Conservation (phyloP, 2,888 invertebrate species). For the Pammene fasciana region DNA sequence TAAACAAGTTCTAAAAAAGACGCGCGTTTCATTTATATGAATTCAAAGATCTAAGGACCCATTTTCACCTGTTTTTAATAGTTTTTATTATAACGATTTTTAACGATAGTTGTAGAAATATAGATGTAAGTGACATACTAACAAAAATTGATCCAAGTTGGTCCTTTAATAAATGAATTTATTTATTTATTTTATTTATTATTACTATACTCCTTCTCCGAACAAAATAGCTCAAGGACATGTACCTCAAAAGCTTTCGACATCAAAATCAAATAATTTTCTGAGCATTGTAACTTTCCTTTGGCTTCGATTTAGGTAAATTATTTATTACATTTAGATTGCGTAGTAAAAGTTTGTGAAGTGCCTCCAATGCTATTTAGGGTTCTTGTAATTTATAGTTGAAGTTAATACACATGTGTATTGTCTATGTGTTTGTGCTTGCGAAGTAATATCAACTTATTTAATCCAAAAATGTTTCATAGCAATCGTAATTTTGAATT, state of each 20-base stretch:
- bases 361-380: background rate
- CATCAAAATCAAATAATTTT: background rate
- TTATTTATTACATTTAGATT: background rate
- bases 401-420: constrained; percentile 16
- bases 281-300: background rate
- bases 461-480: background rate
- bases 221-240: too few relatives aligned
- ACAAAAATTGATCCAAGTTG: too few relatives aligned
- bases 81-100: too few relatives aligned
- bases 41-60: too few relatives aligned
- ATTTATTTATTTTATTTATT: too few relatives aligned
- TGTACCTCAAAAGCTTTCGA: too few relatives aligned
- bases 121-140: too few relatives aligned
- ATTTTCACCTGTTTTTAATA: too few relatives aligned
- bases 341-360: background rate
- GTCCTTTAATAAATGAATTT: too few relatives aligned
- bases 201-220: too few relatives aligned
- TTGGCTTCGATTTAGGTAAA: background rate
- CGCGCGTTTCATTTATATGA: too few relatives aligned
- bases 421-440: background rate
- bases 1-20: background rate
- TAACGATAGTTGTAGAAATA: too few relatives aligned
- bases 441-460: background rate
- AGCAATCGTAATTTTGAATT: background rate
- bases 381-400: constrained; percentile 10